Evolutionary conservation across 1,140 invertebrate genomes (phyloP).

Genomic region (Drosophila malerkotliana): DNA sequence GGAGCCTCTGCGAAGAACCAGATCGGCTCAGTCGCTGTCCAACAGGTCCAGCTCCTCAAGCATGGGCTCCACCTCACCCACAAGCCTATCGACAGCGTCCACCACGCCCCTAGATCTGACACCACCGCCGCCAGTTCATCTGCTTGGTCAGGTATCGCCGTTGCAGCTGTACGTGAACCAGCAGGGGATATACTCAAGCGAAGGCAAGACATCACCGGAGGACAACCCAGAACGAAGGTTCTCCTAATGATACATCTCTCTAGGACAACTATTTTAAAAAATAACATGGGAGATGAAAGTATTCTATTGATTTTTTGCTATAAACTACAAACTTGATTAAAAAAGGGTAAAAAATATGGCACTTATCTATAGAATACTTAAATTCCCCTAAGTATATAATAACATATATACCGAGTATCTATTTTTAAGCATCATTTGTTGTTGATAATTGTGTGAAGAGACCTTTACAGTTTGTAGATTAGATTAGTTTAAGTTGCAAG

Average conservation of each 20-base stretch:
- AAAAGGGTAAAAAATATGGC: neutral
- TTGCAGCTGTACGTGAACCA: conserved; percentile 60
- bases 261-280: conserved; percentile 24
- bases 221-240: conserved; percentile 27
- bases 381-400: neutral
- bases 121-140: conserved; percentile 41
- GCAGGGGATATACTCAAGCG: conserved; percentile 37
- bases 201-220: conserved; percentile 36
- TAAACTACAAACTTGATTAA: neutral
- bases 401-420: conserved; percentile 10
- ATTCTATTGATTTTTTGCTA: neutral
- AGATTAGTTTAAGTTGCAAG: conserved; percentile 25
- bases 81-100: conserved; percentile 55
- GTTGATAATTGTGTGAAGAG: conserved; percentile 28
- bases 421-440: conserved; percentile 32
- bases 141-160: conserved; percentile 26
- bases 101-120: conserved; percentile 64
- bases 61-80: conserved; percentile 49
- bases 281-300: neutral
- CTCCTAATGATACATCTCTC: conserved; percentile 55
- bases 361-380: neutral
- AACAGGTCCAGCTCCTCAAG: conserved; percentile 59
- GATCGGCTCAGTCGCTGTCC: conserved; percentile 68
- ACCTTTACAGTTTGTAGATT: conserved; percentile 12
- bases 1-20: conserved; percentile 54